These are phyloP conservation scores for Lepus townsendii DNA, from an alignment of 2,797 vertebrate genomes.

Conservation along the genomic window DNA sequence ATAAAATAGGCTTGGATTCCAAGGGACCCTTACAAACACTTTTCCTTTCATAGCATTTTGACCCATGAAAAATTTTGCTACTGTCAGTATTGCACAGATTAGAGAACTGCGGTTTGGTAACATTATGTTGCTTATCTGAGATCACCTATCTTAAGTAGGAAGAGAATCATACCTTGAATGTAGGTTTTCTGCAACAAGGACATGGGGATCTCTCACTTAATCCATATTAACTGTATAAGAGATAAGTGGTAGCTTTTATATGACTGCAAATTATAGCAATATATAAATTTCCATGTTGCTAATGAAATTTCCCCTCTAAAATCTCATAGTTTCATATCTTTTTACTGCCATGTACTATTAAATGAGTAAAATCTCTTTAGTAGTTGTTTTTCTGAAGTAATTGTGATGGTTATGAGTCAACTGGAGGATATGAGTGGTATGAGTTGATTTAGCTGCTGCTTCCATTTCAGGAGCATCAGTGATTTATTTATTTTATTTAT, in stretches of 20 bases:
- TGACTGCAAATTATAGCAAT: conserved; percentile 3
- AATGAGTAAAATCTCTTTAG: neutral
- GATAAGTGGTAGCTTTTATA: neutral
- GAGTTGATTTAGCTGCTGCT: neutral
- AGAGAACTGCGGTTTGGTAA: neutral
- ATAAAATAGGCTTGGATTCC: neutral
- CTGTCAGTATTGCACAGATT: neutral
- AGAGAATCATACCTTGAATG: neutral
- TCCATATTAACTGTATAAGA: neutral
- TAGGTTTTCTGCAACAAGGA: neutral
- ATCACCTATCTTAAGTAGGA: neutral
- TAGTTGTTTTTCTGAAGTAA: neutral
- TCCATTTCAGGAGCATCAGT: neutral
- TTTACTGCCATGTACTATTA: neutral
- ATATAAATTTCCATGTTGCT: neutral
- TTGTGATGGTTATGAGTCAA: neutral
- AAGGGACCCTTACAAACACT: neutral
- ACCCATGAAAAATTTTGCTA: neutral
- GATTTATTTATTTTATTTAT: neutral
- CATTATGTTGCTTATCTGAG: neutral
- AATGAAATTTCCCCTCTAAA: neutral
- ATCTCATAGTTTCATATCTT: neutral
- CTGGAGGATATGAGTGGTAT: neutral
- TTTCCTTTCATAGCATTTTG: neutral
- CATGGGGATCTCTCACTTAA: neutral